Percentiles rank a stretch among this genome's conserved stretches.
phyloP scores from a whole-genome alignment of 2,797 vertebrate genomes.

The Hyperoplus immaculatus region DNA sequence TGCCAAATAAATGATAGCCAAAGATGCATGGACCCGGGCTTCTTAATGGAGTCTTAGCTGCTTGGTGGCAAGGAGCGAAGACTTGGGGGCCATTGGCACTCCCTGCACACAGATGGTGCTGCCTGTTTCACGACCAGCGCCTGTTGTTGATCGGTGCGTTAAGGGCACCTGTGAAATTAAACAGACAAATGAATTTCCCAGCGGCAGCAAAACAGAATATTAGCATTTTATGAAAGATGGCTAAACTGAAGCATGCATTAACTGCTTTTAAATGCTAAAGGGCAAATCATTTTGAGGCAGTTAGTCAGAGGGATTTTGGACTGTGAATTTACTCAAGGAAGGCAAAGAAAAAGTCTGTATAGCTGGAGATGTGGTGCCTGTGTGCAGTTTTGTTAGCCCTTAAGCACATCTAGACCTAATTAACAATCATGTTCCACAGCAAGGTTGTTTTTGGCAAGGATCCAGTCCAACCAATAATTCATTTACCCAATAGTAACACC shows the following conservation, averaged over 20 bases:
- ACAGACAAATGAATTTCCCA: conserved; percentile 81
- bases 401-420: conserved; percentile 80
- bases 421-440: conserved; percentile 78
- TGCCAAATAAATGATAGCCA: conserved; percentile 81
- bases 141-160: conserved; percentile 73
- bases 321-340: conserved; percentile 61
- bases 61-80: conserved; percentile 74
- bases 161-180: conserved; percentile 83
- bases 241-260: conserved; percentile 56
- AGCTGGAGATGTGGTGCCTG: conserved; percentile 68
- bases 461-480: conserved; percentile 79
- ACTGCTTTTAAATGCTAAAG: conserved; percentile 60
- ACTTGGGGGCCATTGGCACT: conserved; percentile 74
- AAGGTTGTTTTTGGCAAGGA: conserved; percentile 78
- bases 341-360: conserved; percentile 40
- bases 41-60: conserved; percentile 72
- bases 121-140: conserved; percentile 71
- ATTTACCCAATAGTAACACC: conserved; percentile 73
- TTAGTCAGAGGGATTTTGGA: conserved; percentile 47
- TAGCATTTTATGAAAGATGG: conserved; percentile 67
- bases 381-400: conserved; percentile 79
- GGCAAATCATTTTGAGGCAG: conserved; percentile 51
- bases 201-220: conserved; percentile 73
- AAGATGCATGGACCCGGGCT: conserved; percentile 71
- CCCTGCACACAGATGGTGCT: conserved; percentile 80